Conservation (phyloP, 2,113 vertebrate genomes). For the Saimiri boliviensis region DNA sequence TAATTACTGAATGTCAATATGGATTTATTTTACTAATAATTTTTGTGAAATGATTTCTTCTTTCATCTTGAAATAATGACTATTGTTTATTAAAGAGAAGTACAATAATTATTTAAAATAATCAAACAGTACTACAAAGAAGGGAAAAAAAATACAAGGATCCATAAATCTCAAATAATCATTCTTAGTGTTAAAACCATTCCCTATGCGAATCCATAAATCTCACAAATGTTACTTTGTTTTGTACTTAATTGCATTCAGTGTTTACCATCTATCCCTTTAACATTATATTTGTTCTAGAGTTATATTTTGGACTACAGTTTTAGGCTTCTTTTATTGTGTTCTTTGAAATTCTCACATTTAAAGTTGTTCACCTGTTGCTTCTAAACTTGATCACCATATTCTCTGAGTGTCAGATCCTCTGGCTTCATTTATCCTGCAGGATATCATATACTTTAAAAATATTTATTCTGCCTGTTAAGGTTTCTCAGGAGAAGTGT, state of each 20-base stretch:
- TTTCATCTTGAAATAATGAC: neutral
- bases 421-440: neutral
- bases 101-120: neutral
- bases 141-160: neutral
- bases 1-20: neutral
- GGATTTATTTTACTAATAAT: neutral
- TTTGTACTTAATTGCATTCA: neutral
- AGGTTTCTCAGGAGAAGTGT: neutral
- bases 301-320: neutral
- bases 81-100: constrained; percentile 14
- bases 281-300: neutral
- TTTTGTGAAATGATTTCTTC: neutral
- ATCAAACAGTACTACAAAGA: neutral
- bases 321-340: neutral
- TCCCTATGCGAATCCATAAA: neutral
- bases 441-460: neutral
- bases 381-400: neutral
- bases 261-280: neutral
- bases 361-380: neutral
- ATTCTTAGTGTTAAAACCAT: neutral
- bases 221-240: neutral
- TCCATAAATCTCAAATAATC: neutral
- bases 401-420: neutral
- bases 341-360: neutral
- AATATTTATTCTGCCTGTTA: neutral